Conservation (phyloP, 2,888 invertebrate genomes). For the Calephelis perditalis region DNA sequence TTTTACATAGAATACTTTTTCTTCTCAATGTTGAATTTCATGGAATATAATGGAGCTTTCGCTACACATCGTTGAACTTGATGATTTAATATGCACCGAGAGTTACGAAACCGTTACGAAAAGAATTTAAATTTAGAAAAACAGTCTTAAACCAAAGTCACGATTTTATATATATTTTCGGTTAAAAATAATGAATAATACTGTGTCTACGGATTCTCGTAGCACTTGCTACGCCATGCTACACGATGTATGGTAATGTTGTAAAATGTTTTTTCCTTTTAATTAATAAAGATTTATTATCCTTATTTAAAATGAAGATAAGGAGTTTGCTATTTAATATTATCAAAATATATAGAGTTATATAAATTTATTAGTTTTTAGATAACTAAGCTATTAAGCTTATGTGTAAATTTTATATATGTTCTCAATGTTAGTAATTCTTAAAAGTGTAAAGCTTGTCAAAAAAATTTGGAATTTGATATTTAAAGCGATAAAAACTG, state of each 20-base stretch:
- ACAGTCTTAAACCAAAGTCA: background rate
- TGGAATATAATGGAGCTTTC: constrained; percentile 32
- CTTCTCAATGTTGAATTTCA: background rate
- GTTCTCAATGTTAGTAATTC: too few species aligned
- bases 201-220: constrained; percentile 51
- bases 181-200: background rate
- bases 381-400: too few species aligned
- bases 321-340: too few species aligned
- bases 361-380: too few species aligned
- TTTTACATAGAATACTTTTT: constrained; percentile 8
- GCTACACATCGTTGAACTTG: constrained; percentile 43
- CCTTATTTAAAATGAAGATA: too few species aligned
- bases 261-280: background rate
- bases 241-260: constrained; percentile 30
- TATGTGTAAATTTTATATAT: too few species aligned
- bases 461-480: too few species aligned
- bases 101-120: constrained; percentile 40
- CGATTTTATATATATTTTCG: background rate
- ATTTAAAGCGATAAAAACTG: too few species aligned
- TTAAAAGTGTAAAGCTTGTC: too few species aligned
- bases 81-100: constrained; percentile 40
- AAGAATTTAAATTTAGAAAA: constrained; percentile 12
- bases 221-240: constrained; percentile 59
- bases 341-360: constrained; percentile 19
- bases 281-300: too few species aligned